These are phyloP conservation scores for Gastrophryne carolinensis DNA, from an alignment of 2,797 vertebrate species.

Conservation along the genomic window DNA sequence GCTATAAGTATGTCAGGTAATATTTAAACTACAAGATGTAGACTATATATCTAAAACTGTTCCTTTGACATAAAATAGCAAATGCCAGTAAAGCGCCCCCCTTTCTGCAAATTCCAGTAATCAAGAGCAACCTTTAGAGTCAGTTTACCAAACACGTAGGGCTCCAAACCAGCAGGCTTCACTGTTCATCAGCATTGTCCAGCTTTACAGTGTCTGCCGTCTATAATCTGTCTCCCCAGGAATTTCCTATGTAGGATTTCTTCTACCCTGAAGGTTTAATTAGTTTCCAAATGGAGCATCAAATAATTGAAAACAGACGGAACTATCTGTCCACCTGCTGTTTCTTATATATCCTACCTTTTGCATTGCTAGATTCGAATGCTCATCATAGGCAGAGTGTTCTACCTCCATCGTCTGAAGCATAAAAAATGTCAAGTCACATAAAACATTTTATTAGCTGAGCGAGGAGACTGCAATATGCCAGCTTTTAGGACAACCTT, in stretches of 20 bases:
- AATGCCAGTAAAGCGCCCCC: too few relatives aligned
- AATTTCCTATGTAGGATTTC: background rate
- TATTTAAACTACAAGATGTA: too few relatives aligned
- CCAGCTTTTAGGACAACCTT: too few relatives aligned
- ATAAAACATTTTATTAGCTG: too few relatives aligned
- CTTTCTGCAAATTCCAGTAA: background rate
- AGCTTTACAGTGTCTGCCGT: background rate
- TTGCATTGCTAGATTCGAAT: too few relatives aligned
- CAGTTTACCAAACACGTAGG: background rate
- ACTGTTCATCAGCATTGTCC: conserved; percentile 1
- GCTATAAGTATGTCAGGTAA: too few relatives aligned
- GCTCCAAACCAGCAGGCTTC: background rate
- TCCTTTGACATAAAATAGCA: too few relatives aligned
- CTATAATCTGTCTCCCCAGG: background rate
- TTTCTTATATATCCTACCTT: background rate
- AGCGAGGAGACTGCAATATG: too few relatives aligned
- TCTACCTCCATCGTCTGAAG: too few relatives aligned
- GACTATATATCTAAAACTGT: too few relatives aligned
- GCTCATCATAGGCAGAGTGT: too few relatives aligned
- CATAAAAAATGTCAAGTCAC: too few relatives aligned
- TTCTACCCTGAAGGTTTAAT: background rate
- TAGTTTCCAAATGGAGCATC: background rate
- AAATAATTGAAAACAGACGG: background rate
- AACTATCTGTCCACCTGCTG: background rate
- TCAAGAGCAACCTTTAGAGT: background rate